Conservation (phyloP, 2,888 invertebrate species). For the Poecilus cupreus region DNA sequence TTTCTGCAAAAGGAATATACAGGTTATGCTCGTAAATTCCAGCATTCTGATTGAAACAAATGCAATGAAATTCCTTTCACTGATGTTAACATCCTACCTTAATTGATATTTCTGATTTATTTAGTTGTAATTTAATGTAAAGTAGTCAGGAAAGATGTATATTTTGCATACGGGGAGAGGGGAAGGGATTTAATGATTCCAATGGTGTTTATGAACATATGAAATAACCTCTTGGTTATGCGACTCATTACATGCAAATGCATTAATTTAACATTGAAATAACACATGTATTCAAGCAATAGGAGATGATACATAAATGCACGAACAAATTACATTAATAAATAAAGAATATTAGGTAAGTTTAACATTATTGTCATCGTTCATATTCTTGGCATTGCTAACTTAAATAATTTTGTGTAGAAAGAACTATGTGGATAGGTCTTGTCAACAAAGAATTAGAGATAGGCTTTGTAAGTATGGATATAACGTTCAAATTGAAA, state of each 20-base stretch:
- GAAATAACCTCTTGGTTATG: neutral
- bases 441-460: too few relatives aligned
- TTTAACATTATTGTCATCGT: too few relatives aligned
- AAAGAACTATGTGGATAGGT: too few relatives aligned
- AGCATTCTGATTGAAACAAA: neutral
- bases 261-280: neutral
- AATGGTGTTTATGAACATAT: slow-evolving; percentile 8
- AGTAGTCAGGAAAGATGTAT: neutral
- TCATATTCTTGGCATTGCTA: too few relatives aligned
- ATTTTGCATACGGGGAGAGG: neutral
- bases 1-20: neutral
- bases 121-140: slow-evolving; percentile 28
- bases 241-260: neutral
- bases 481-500: too few relatives aligned
- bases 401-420: too few relatives aligned
- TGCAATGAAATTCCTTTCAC: slow-evolving; percentile 3
- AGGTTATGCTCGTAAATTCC: slow-evolving; percentile 1
- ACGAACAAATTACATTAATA: slow-evolving; percentile 10
- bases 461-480: too few relatives aligned
- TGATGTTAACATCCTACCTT: neutral
- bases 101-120: slow-evolving; percentile 32
- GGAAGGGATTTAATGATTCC: neutral
- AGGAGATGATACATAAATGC: neutral
- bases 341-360: neutral
- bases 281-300: slow-evolving; percentile 2